Conservation (phyloP, 2,113 vertebrate species). For the Cebus imitator region DNA sequence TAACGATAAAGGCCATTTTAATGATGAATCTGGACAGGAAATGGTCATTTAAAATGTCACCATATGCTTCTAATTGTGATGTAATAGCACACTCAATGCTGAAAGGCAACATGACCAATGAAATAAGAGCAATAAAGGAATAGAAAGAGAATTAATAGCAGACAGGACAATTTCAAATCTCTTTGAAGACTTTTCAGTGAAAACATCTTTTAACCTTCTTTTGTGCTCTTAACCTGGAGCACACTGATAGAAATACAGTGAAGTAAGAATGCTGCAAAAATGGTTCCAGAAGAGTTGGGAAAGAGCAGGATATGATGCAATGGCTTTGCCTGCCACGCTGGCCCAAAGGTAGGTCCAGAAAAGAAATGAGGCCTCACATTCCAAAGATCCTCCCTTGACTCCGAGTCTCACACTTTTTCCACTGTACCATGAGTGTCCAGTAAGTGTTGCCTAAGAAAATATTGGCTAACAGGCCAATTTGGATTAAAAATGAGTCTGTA, state of each 20-base stretch:
- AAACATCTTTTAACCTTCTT: slow-evolving; percentile 49
- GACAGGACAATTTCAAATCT: slow-evolving; percentile 37
- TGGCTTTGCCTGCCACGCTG: slow-evolving; percentile 39
- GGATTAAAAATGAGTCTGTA: slow-evolving; percentile 51
- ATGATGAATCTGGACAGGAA: slow-evolving; percentile 54
- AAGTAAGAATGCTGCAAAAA: neutral
- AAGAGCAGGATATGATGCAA: neutral
- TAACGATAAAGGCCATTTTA: neutral
- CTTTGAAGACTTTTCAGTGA: slow-evolving; percentile 13
- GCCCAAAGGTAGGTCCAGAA: slow-evolving; percentile 32
- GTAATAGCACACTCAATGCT: slow-evolving; percentile 9
- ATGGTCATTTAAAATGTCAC: slow-evolving; percentile 39
- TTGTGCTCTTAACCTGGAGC: slow-evolving; percentile 3
- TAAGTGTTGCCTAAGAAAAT: slow-evolving; percentile 71
- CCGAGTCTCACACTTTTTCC: slow-evolving; percentile 57
- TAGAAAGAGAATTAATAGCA: slow-evolving; percentile 56
- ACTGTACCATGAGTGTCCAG: slow-evolving; percentile 40
- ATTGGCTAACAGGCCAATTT: slow-evolving; percentile 49
- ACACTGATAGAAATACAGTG: neutral
- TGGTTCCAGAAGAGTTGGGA: neutral
- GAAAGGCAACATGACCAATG: slow-evolving; percentile 44
- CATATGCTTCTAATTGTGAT: slow-evolving; percentile 63
- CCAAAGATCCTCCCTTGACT: slow-evolving; percentile 50
- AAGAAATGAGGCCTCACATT: slow-evolving; percentile 31
- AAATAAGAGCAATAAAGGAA: slow-evolving; percentile 25